phyloP scores from a whole-genome alignment of 1,140 invertebrate genomes.

The Globodera ellingtonae region DNA sequence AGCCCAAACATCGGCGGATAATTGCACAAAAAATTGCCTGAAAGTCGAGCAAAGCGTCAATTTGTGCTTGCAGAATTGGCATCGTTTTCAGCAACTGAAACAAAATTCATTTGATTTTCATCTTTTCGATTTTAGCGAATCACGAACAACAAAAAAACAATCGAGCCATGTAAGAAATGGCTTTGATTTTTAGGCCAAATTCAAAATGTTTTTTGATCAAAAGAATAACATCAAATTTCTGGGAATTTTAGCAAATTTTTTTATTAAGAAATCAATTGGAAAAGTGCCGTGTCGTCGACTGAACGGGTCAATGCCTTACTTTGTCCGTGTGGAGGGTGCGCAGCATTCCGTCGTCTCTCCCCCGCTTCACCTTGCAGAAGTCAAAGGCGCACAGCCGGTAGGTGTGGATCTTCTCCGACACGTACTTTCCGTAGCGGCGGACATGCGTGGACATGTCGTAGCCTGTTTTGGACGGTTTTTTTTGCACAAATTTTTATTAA shows the following conservation, averaged over 20 bases:
- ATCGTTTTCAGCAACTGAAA: slow-evolving; percentile 84
- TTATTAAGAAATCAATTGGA: no score
- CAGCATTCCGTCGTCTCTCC: slow-evolving; percentile 89
- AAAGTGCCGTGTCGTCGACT: not conserved
- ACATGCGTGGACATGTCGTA: slow-evolving; percentile 99
- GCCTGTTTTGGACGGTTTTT: slow-evolving; percentile 72
- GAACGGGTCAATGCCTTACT: slow-evolving; percentile 50
- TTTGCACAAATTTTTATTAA: slow-evolving; percentile 18
- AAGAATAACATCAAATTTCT: no score
- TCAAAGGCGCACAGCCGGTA: slow-evolving; percentile 98
- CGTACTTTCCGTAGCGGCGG: slow-evolving; percentile 93
- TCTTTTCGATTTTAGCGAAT: no score
- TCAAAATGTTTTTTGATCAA: no score
- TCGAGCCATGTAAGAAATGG: no score
- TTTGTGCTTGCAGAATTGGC: slow-evolving; percentile 88
- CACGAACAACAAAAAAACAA: no score
- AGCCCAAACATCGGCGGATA: slow-evolving; percentile 8
- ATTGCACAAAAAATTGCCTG: slow-evolving; percentile 69
- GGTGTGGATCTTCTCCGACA: slow-evolving; percentile 96
- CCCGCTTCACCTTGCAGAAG: slow-evolving; percentile 98
- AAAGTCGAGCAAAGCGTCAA: slow-evolving; percentile 94
- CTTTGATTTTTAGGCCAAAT: no score
- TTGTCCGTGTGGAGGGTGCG: slow-evolving; percentile 96
- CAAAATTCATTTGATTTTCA: not conserved
- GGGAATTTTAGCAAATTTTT: no score